Evolutionary conservation across 2,797 vertebrate genomes (phyloP).

Genomic region (Enteromius treurensis): DNA sequence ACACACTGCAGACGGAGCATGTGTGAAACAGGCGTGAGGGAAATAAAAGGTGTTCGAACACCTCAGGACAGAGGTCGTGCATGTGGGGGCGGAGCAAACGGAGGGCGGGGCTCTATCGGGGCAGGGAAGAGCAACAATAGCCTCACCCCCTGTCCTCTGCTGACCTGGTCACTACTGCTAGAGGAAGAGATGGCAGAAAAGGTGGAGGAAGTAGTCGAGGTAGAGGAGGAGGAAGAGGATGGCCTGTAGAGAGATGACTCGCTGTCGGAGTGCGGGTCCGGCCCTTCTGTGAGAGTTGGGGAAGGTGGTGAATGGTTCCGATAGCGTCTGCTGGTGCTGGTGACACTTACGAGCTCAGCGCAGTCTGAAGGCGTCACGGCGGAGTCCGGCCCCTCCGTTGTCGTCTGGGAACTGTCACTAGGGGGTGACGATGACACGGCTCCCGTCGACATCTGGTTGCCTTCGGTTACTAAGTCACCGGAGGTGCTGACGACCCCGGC

Average conservation of each 20-base stretch:
- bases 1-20: too few relatives aligned
- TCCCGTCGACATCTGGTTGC: slow-evolving; percentile 82
- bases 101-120: slow-evolving; percentile 30
- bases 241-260: slow-evolving; percentile 70
- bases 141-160: slow-evolving; percentile 67
- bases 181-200: slow-evolving; percentile 80
- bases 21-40: neutral
- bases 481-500: slow-evolving; percentile 79
- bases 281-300: slow-evolving; percentile 76
- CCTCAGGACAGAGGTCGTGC: slow-evolving; percentile 49
- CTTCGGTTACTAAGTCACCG: slow-evolving; percentile 72
- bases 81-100: slow-evolving; percentile 50
- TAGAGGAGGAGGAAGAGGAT: slow-evolving; percentile 74
- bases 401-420: slow-evolving; percentile 97
- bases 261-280: slow-evolving; percentile 73
- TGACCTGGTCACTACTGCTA: slow-evolving; percentile 82
- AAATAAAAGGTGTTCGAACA: slow-evolving; percentile 9
- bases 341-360: slow-evolving; percentile 89
- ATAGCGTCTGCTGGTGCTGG: slow-evolving; percentile 27
- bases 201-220: slow-evolving; percentile 75
- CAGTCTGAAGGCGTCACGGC: slow-evolving; percentile 96
- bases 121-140: slow-evolving; percentile 64
- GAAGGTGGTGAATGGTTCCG: slow-evolving; percentile 70
- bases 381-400: slow-evolving; percentile 96
- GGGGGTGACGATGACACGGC: slow-evolving; percentile 86